Base-by-base conservation (phyloP, 2,797 vertebrate species). In the Hydrocynus forskahlii region DNA sequence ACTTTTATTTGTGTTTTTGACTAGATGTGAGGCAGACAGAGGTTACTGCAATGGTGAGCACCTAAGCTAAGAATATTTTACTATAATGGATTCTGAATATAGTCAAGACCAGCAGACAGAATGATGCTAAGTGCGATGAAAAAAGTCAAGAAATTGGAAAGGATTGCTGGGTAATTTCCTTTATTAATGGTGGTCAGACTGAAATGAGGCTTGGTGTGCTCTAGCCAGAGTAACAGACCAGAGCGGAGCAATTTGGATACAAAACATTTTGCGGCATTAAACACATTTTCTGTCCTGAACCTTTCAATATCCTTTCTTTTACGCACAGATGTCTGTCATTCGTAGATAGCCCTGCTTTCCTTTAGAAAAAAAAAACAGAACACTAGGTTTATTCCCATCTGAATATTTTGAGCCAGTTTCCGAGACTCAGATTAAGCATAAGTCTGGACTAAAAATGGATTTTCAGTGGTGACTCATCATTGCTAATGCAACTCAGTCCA, bases 111-210 rank as follows among this genome's bases (percentile, higher is more conserved):
- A 16, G 40, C 25, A 57, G 59, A 70, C 54, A 45, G 54, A 63
- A 70, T 45, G 48, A 52, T 75, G 64, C 59, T 72, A 81, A 81
- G 73, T 76, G 74, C 66, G 59, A 60, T 21, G 3, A 38, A 73
- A 40, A 68, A 62, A 69, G 68, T 74, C 79, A 35, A 74, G 71
- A 81, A 75, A 78, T 57, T 48, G 21, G 57, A 77, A 76, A 81
- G 77, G 70, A 81, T 77, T 81, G 74, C 74, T 76, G 79, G 64
- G 79, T 76, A 64, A 71, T 76, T 81, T 59, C 62, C 48, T 55
- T 75, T 71, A 76, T 71, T 81, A 71, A 81, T 29, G 72, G 80
- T 12, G 40, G 55, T 71, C 21, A 19, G 80, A 71, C n/a, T 76
- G 68, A 64, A 25, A 76, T 29, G 66, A 70, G 74, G 67, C 67